Conservation (phyloP, 1,140 invertebrate species). For the Apocrypta bakeri region DNA sequence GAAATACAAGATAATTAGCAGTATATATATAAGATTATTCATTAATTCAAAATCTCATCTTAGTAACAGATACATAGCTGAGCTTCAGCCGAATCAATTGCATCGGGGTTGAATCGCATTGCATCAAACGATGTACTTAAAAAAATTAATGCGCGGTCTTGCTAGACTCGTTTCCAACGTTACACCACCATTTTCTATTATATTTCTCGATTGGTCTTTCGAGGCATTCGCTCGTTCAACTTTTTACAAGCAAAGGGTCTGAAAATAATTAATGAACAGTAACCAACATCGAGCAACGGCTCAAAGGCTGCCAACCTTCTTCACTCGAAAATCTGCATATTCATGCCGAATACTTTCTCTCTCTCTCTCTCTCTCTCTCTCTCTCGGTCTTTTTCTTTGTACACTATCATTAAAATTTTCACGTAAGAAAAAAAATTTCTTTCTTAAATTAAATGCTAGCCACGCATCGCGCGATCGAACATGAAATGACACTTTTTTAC, state of each 20-base stretch:
- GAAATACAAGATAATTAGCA: too few relatives aligned
- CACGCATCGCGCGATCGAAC: too few relatives aligned
- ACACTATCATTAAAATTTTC: constrained; percentile 20
- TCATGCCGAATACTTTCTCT: constrained; percentile 26
- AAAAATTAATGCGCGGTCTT: neutral
- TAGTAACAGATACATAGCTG: too few relatives aligned
- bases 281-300: neutral
- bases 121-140: too few relatives aligned
- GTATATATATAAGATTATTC: neutral
- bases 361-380: too few relatives aligned
- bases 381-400: neutral
- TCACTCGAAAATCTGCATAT: constrained; percentile 32
- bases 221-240: neutral
- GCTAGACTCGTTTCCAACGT: too few relatives aligned
- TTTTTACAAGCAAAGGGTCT: neutral
- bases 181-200: neutral
- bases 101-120: too few relatives aligned
- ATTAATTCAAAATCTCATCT: too few relatives aligned
- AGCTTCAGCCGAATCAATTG: too few relatives aligned
- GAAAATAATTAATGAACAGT: constrained; percentile 31
- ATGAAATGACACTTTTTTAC: too few relatives aligned
- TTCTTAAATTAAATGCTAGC: constrained; percentile 6
- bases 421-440: constrained; percentile 4
- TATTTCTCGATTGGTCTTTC: neutral
- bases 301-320: neutral